phyloP scores from a whole-genome alignment of 2,113 vertebrate species.

The Phrynosoma platyrhinos region DNA sequence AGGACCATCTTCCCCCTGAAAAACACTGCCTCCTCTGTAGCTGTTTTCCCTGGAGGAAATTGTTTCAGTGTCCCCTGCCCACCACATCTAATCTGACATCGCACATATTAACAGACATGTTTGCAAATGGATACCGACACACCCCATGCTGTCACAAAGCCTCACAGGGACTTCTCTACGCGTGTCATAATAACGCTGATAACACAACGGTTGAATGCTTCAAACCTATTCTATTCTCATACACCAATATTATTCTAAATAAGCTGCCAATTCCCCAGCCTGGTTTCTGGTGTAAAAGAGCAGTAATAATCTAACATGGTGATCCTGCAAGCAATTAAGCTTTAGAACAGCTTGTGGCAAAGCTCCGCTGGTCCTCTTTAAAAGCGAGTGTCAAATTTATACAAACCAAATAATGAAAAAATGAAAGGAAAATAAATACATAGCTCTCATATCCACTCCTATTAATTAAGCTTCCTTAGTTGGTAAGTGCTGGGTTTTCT shows the following conservation, averaged over 20 bases:
- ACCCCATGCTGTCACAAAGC: conserved; percentile 36
- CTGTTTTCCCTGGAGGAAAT: conserved; percentile 23
- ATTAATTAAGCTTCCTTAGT: neutral
- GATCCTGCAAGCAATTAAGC: neutral
- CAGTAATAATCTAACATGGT: neutral
- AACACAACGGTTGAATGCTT: conserved; percentile 50
- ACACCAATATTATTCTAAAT: neutral
- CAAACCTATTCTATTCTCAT: conserved; percentile 2
- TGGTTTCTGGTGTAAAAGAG: neutral
- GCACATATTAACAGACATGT: neutral
- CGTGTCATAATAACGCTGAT: conserved; percentile 42
- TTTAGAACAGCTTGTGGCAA: neutral
- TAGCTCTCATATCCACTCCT: neutral
- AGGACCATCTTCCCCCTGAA: neutral
- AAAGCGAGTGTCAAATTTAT: neutral
- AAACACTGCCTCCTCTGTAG: conserved; percentile 4
- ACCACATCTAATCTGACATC: conserved; percentile 7
- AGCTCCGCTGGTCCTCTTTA: neutral
- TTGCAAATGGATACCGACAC: conserved; percentile 27
- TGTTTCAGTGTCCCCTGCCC: conserved; percentile 26
- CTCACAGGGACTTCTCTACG: conserved; percentile 36
- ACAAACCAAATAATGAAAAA: neutral
- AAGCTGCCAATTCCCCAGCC: accelerated
- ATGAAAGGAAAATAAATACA: neutral
- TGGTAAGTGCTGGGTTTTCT: neutral